Evolutionary conservation across 2,888 invertebrate genomes (phyloP), one percentile per base, ranked within the genome.

Genomic region (Candidula unifasciata): DNA sequence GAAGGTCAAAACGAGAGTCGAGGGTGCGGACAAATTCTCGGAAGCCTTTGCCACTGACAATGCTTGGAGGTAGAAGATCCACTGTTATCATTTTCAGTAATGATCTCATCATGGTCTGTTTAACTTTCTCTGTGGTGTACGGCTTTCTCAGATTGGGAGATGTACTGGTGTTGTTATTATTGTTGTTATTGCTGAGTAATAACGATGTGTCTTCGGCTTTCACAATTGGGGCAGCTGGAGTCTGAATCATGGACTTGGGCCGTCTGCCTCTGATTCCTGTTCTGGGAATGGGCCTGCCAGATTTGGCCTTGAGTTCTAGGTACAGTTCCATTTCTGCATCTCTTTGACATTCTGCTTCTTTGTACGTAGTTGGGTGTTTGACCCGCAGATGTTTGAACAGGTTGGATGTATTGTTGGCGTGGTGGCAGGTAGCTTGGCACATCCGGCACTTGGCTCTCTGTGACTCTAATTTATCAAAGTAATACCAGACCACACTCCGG

Each of bases 331-430:
- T 84, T 37, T 84, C 84, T 24, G 80, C 80, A 33, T 84, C 80
- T 24, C 79, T 27, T 27, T 76, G 84, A 21, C 35, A 37, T 68
- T 84, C 84, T 3, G 84, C 84, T n/a, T 84, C 84, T 68, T 80
- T 84, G 73, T 80, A 84, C 3, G 76, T 84, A 1, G 66, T 27
- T 35, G 84, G 80, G 44, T 84, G 84, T 52, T 84, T 84, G 33
- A 80, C 84, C 3, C 84, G 74, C 27, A 84, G 68, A 35, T 84
- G 84, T 33, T 84, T 84, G 80, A 84, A 84, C 27, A 84, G 66
- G 30, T 84, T 84, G n/a, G 84, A 84, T 0, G 84, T 84, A 57
- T 84, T 84, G 80, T 80, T 84, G n/a, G 84, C 80, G 66, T 84
- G 80, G 27, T 84, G 80, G 52, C 84, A 84, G 0, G 66, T 76